Conservation (phyloP, 2,113 vertebrate genomes). For the Geococcyx californianus region DNA sequence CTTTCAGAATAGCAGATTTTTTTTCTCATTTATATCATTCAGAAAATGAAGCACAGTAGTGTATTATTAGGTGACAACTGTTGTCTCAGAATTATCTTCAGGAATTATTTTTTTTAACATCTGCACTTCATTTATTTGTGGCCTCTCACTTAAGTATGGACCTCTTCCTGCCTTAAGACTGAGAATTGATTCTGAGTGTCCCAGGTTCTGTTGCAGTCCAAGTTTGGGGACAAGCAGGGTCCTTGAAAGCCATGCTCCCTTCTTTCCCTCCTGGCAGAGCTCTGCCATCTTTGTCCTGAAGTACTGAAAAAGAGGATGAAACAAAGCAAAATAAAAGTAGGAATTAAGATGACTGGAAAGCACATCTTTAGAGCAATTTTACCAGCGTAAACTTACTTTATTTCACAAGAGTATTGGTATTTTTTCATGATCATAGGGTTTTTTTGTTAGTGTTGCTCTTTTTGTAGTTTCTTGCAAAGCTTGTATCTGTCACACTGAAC, state of each 20-base stretch:
- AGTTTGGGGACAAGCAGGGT: neutral
- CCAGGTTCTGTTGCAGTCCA: neutral
- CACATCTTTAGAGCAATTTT: neutral
- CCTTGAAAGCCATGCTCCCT: neutral
- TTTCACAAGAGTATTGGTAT: neutral
- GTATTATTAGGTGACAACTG: neutral
- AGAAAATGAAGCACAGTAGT: neutral
- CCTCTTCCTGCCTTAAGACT: neutral
- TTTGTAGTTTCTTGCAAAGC: neutral
- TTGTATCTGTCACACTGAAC: neutral
- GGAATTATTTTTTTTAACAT: neutral
- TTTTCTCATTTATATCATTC: neutral
- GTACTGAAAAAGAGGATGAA: neutral
- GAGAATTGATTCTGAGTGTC: neutral
- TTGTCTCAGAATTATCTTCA: neutral
- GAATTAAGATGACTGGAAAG: neutral
- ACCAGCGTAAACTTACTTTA: neutral
- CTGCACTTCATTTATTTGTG: neutral
- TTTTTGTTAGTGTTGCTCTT: neutral
- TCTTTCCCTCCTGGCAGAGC: neutral
- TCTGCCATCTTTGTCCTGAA: neutral
- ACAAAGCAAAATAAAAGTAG: neutral
- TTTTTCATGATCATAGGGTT: neutral
- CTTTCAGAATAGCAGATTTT: neutral
- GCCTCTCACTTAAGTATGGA: neutral